A percentile compares a stretch with the other conserved stretches of the same genome.
These are phyloP conservation scores for Caenorhabditis drosophilae DNA, from an alignment of 2,888 invertebrate species.

Conservation along the genomic window DNA sequence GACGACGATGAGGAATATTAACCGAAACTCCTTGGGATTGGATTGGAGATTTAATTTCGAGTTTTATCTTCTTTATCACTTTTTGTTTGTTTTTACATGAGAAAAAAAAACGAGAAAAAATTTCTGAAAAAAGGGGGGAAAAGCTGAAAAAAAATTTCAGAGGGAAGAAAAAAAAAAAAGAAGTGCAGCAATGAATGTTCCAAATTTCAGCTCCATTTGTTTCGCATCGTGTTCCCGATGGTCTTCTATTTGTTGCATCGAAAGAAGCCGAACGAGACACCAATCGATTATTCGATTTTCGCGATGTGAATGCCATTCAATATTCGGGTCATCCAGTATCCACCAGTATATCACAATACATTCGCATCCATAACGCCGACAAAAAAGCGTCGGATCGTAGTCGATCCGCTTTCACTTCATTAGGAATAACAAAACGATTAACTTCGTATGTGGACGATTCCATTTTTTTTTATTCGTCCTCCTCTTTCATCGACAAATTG, in stretches of 20 bases:
- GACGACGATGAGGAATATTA: too few species aligned
- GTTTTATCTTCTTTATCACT: too few species aligned
- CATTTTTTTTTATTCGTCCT: not conserved
- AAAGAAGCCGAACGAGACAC: constrained; percentile 62
- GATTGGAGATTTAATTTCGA: too few species aligned
- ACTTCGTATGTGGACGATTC: constrained; percentile 23
- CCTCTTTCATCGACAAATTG: not conserved
- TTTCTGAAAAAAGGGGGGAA: too few species aligned
- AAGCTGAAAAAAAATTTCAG: too few species aligned
- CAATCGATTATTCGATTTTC: constrained; percentile 54
- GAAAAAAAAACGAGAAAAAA: too few species aligned
- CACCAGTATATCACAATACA: constrained; percentile 39
- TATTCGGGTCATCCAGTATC: constrained; percentile 51
- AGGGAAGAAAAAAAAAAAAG: too few species aligned
- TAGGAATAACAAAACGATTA: constrained; percentile 49
- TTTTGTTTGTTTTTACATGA: too few species aligned
- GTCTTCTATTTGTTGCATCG: constrained; percentile 56
- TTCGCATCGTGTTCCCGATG: constrained; percentile 55
- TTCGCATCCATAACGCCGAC: constrained; percentile 41
- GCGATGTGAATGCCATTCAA: constrained; percentile 50
- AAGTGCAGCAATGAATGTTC: too few species aligned
- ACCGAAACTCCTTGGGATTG: too few species aligned
- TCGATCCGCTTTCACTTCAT: constrained; percentile 45
- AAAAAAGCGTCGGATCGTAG: constrained; percentile 47
- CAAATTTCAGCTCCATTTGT: constrained; percentile 39